Conservation (phyloP, 1,140 invertebrate genomes). For the Acromyrmex heyeri region DNA sequence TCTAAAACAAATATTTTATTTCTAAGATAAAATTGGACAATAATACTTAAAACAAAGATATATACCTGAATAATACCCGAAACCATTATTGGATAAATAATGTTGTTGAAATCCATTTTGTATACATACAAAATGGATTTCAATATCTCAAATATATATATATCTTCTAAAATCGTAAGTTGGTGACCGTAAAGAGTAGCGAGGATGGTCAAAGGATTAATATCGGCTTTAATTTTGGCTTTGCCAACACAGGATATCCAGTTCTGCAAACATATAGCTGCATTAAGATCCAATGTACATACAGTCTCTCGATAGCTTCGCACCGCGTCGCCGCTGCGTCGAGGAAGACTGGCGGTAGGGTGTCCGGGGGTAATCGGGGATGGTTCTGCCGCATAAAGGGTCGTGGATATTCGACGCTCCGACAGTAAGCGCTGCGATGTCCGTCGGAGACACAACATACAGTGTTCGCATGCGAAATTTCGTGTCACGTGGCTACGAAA, state of each 20-base stretch:
- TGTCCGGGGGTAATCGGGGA: background rate
- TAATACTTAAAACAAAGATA: background rate
- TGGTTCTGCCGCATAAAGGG: conserved; percentile 72
- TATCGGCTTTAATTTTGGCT: conserved; percentile 52
- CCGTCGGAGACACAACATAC: conserved; percentile 59
- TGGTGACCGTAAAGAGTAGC: conserved; percentile 5
- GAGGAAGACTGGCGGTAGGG: conserved; percentile 21
- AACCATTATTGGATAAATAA: background rate
- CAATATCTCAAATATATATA: conserved; percentile 23
- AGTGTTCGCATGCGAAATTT: conserved; percentile 7
- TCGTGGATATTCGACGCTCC: conserved; percentile 43
- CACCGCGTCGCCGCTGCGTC: conserved; percentile 13
- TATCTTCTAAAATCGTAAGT: background rate
- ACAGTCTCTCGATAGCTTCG: conserved; percentile 19
- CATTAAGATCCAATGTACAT: conserved; percentile 31
- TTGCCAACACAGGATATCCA: conserved; percentile 41
- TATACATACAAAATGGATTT: background rate
- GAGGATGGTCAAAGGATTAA: conserved; percentile 40
- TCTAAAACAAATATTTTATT: background rate
- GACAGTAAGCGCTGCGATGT: conserved; percentile 75
- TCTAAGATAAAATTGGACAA: background rate
- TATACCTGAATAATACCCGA: background rate
- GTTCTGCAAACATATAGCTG: conserved; percentile 47
- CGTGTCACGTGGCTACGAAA: conserved; percentile 66
- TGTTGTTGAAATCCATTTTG: background rate